A percentile compares a stretch with the other conserved stretches of the same genome.
phyloP scores from a whole-genome alignment of 2,113 vertebrate genomes.

The Stictonetta naevosa region DNA sequence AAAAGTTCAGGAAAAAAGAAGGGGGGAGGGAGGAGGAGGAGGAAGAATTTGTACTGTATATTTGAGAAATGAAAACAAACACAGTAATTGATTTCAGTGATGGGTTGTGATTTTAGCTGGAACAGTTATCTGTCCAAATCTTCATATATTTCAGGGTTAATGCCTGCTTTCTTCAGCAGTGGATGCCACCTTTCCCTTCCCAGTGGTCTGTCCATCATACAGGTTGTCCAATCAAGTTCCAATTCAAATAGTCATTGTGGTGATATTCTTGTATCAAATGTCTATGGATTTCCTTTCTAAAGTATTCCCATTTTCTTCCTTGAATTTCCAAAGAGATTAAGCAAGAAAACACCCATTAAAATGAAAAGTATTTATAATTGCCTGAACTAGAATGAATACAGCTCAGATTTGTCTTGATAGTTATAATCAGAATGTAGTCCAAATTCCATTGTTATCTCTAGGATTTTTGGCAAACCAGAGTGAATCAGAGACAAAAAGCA shows the following conservation, averaged over 20 bases:
- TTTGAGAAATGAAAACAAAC: background rate
- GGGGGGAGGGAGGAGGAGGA: too few species aligned
- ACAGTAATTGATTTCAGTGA: background rate
- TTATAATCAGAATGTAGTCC: background rate
- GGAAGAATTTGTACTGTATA: background rate
- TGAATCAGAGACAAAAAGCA: background rate
- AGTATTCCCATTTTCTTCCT: background rate
- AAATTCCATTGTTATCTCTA: slow-evolving; percentile 43
- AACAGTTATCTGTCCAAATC: background rate
- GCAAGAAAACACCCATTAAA: background rate
- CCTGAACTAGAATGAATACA: background rate
- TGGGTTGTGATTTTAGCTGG: background rate
- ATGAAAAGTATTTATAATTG: background rate
- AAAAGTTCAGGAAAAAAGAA: background rate
- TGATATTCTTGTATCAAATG: background rate
- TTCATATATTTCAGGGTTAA: background rate
- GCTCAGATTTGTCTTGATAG: slow-evolving; percentile 4
- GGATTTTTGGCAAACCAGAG: slow-evolving; percentile 27
- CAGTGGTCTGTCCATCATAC: background rate
- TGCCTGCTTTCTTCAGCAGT: background rate
- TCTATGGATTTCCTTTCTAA: background rate
- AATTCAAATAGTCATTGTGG: background rate
- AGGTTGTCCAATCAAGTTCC: background rate
- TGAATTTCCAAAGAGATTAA: background rate
- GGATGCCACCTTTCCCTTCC: background rate